Evolutionary conservation across 1,140 invertebrate genomes (phyloP).

Genomic region (Pseudobourletiella spinata): DNA sequence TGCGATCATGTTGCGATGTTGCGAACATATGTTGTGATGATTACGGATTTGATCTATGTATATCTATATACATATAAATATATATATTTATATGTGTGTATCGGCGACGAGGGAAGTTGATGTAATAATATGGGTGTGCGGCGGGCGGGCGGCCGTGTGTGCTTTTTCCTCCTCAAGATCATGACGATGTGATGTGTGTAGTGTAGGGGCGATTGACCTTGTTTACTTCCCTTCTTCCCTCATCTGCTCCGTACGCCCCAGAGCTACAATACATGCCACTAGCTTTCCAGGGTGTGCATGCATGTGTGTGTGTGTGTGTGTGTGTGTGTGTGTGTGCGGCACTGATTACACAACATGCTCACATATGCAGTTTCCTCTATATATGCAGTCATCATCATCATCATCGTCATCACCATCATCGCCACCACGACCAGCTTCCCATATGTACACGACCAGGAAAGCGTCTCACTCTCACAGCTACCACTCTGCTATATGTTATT

Average conservation of each 20-base stretch:
- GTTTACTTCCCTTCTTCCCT: constrained; percentile 28
- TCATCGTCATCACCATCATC: no score
- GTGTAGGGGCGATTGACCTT: constrained; percentile 26
- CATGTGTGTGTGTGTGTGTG: not conserved
- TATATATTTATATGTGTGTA: not conserved
- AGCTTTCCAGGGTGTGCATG: not conserved
- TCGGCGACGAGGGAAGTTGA: not conserved
- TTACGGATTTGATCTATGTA: no score
- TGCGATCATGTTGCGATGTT: no score
- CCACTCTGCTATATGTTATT: no score
- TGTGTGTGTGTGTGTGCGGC: not conserved
- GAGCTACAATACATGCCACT: not conserved
- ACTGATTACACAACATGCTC: not conserved
- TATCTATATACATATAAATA: not conserved
- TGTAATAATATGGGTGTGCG: not conserved
- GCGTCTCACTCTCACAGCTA: no score
- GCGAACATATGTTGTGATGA: no score
- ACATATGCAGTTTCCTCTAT: no score
- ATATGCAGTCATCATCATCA: no score
- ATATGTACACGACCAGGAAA: no score
- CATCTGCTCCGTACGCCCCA: constrained; percentile 15
- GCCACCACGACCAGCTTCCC: no score
- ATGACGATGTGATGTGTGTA: no score
- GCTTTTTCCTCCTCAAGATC: not conserved
- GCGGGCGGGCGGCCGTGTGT: no score